These are phyloP conservation scores for Heliconius melpomene DNA, from an alignment of 1,140 invertebrate genomes.

Conservation along the genomic window DNA sequence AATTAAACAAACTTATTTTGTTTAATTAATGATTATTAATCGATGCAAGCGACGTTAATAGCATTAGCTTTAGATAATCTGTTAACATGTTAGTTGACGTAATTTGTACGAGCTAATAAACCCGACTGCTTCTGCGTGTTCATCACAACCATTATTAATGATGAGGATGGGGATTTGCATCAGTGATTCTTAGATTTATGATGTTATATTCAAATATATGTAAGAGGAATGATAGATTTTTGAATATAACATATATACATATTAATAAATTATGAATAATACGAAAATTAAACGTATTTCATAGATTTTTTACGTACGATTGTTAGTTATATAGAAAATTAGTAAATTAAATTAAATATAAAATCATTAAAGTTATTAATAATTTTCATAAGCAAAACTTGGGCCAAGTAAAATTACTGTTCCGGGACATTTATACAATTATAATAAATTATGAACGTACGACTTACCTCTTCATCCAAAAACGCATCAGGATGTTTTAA, in stretches of 20 bases:
- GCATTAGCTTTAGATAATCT: slow-evolving; percentile 1
- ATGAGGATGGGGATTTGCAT: background rate
- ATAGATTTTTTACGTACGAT: too few species aligned
- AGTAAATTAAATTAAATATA: too few species aligned
- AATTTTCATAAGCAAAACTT: too few species aligned
- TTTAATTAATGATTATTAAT: background rate
- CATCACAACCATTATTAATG: background rate
- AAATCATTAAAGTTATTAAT: too few species aligned
- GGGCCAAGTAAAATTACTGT: too few species aligned
- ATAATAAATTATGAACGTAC: background rate
- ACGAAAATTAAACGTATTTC: too few species aligned
- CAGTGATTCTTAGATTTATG: background rate
- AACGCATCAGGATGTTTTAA: slow-evolving; percentile 71
- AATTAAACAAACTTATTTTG: too few species aligned
- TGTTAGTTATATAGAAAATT: too few species aligned
- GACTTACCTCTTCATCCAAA: slow-evolving; percentile 69
- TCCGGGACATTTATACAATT: too few species aligned
- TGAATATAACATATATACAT: too few species aligned
- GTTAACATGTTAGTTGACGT: slow-evolving; percentile 7
- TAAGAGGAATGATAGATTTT: too few species aligned
- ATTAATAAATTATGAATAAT: too few species aligned
- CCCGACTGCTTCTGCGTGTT: background rate
- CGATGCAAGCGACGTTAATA: background rate
- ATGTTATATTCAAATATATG: background rate
- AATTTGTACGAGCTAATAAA: slow-evolving; percentile 4